These are phyloP conservation scores for Equus przewalskii DNA, from an alignment of 2,113 vertebrate genomes.

Conservation along the genomic window DNA sequence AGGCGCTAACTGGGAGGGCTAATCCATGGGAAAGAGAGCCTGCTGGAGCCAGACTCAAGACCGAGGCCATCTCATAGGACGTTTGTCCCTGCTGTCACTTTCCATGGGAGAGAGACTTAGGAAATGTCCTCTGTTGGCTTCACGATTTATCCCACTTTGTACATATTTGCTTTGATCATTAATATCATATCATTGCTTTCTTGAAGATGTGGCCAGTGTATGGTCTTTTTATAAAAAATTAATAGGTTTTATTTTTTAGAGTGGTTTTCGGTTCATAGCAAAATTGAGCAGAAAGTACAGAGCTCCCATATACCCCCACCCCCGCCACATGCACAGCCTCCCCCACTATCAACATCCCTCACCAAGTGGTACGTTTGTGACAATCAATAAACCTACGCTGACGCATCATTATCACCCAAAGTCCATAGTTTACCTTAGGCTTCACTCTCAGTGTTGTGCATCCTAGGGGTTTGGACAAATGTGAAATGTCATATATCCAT, in stretches of 20 bases:
- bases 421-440: not conserved
- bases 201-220: not conserved
- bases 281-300: not conserved
- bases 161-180: not conserved
- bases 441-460: not conserved
- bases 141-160: accelerated
- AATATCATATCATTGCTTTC: not conserved
- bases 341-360: accelerated
- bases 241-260: not conserved
- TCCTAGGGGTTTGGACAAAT: not conserved
- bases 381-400: accelerated
- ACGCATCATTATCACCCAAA: not conserved
- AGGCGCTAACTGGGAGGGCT: accelerated
- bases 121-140: not conserved
- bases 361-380: not conserved
- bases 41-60: not conserved
- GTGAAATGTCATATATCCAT: not conserved
- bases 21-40: not conserved
- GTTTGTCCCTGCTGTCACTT: not conserved
- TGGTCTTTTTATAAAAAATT: not conserved
- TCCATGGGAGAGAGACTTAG: not conserved
- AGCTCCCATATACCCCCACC: accelerated
- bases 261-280: not conserved
- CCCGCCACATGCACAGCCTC: too few species aligned
- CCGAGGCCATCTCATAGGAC: not conserved